Evolutionary conservation across 2,888 invertebrate species (phyloP), one percentile per base, ranked within the genome.

Genomic region (Ennomos fuscantarius): DNA sequence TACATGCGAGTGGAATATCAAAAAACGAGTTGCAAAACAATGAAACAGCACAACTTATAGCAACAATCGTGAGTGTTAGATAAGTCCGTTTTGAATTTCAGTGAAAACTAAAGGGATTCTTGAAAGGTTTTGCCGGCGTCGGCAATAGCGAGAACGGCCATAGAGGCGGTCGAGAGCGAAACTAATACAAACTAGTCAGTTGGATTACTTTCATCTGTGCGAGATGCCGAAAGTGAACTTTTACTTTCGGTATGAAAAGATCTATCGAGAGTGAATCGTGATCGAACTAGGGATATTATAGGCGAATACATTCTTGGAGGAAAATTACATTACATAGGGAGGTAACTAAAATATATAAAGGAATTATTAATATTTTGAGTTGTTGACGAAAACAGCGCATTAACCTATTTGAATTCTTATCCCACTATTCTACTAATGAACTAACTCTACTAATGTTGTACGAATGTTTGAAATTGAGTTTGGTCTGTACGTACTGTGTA

Each of bases 161-260:
- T 73, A 73, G 72, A 73, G 75, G 74, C 75, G 67, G 74, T 68
- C 74, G 86, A 87, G 84, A 89, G 89, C 87, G 89, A 83, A 87
- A 83, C 88, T 84, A 89, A 89, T 79, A 82, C 79, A 74, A 78
- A 74, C 82, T 75, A 80, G 82, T 75, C 76, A 78, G 76, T 78
- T 73, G 79, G 76, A 85, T 87, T 86, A 89, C 90, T 89, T 91
- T 91, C 90, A 85, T 89, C 84, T 77, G 77, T 76, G 73, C 69
- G 79, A 81, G 82, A 84, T 79, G 81, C 87, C 84, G 88, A 89
- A 89, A 89, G 87, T 79, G 64, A 79, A 87, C 90, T 91, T 88
- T 91, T 90, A 90, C 90, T 90, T 88, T 89, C 87, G 65, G 66
- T 76, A 81, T 68, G 78, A 80, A 79, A 81, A 79, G 65, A 77